phyloP scores from a whole-genome alignment of 2,888 invertebrate species.

The Polydrusus pterygomalis region DNA sequence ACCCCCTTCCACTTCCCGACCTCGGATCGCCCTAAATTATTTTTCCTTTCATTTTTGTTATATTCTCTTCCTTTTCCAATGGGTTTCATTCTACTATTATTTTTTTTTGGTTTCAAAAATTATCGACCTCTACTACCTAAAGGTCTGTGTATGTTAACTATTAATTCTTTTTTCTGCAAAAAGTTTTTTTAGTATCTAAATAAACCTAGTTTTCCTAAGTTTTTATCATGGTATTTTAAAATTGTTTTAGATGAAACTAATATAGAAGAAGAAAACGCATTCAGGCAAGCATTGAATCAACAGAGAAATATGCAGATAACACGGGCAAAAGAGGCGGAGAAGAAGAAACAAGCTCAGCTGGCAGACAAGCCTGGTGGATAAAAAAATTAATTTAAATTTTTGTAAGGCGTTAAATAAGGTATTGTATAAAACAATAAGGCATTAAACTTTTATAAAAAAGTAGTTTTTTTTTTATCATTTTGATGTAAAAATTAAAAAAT shows the following conservation, averaged over 20 bases:
- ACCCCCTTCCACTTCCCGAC: too few species aligned
- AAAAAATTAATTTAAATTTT: neutral
- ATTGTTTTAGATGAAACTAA: constrained; percentile 59
- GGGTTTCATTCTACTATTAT: too few species aligned
- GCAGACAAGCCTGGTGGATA: constrained; percentile 3
- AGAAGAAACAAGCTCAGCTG: constrained; percentile 56
- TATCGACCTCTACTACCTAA: too few species aligned
- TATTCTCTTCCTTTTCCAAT: too few species aligned
- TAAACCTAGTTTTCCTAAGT: too few species aligned
- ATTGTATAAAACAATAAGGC: neutral
- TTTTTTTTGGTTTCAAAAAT: too few species aligned
- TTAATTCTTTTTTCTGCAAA: neutral
- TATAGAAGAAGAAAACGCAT: constrained; percentile 67
- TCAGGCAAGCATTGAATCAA: constrained; percentile 67
- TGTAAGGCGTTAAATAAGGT: neutral
- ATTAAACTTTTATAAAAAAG: neutral
- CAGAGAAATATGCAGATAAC: constrained; percentile 70
- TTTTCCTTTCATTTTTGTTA: too few species aligned
- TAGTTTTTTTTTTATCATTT: neutral
- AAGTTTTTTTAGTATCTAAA: too few species aligned
- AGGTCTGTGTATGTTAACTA: too few species aligned
- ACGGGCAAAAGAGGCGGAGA: constrained; percentile 68
- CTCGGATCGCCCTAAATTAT: too few species aligned
- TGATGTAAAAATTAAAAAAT: too few species aligned
- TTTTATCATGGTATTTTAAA: too few species aligned